phyloP scores from a whole-genome alignment of 2,888 invertebrate genomes.

The Lithophane semibrunnea region DNA sequence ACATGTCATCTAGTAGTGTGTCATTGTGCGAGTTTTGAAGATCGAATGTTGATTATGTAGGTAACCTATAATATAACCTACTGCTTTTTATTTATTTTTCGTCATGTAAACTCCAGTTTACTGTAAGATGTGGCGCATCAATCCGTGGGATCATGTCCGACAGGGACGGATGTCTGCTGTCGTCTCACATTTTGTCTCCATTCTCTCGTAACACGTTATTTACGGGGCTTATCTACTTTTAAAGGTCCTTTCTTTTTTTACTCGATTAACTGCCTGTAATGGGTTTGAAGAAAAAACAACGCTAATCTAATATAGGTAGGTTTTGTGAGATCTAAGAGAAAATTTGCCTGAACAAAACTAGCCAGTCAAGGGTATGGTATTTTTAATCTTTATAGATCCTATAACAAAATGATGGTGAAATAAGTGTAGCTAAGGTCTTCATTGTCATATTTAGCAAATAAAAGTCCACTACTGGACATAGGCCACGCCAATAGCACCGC shows the following conservation, averaged over 20 bases:
- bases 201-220: constrained; percentile 61
- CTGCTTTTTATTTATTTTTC: neutral
- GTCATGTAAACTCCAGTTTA: constrained; percentile 38
- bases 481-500: neutral
- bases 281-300: constrained; percentile 25
- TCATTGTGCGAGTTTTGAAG: neutral
- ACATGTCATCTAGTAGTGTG: neutral
- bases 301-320: neutral
- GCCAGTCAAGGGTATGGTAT: neutral
- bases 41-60: neutral
- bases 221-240: constrained; percentile 52
- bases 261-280: constrained; percentile 48
- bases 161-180: constrained; percentile 61
- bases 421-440: neutral
- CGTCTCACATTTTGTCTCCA: constrained; percentile 64
- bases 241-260: constrained; percentile 38
- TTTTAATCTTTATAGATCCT: neutral
- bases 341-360: neutral
- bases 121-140: constrained; percentile 66
- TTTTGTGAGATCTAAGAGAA: neutral
- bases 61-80: neutral
- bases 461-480: neutral
- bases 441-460: neutral
- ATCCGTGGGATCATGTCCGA: constrained; percentile 70
- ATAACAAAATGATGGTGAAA: no score